Conservation (phyloP, 2,113 vertebrate species). For the Drymodes brunneopygia region DNA sequence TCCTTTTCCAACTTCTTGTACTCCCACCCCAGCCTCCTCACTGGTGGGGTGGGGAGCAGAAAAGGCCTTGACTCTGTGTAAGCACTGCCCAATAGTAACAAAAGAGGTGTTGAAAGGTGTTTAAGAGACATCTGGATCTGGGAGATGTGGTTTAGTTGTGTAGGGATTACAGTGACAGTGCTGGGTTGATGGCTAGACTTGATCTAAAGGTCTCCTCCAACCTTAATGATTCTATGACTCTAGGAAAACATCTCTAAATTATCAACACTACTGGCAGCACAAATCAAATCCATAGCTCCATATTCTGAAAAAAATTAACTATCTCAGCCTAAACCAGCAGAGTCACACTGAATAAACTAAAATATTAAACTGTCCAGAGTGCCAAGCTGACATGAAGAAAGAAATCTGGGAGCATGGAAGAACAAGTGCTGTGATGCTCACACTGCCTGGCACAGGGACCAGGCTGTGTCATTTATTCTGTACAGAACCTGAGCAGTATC, state of each 20-base stretch:
- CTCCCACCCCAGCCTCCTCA: background rate
- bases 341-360: background rate
- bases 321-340: background rate
- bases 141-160: background rate
- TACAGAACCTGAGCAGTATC: background rate
- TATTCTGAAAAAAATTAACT: background rate
- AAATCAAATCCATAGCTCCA: background rate
- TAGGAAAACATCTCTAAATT: background rate
- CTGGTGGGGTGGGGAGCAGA: background rate
- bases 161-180: background rate
- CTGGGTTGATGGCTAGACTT: rapidly evolving
- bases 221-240: background rate
- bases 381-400: background rate
- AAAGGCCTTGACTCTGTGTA: background rate
- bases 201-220: background rate
- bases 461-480: background rate
- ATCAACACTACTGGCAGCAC: background rate
- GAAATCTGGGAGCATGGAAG: background rate
- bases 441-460: no score
- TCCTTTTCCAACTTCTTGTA: background rate
- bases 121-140: background rate
- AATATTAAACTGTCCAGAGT: background rate
- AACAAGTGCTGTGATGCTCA: background rate
- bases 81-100: background rate
- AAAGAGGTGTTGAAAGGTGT: rapidly evolving